Evolutionary conservation across 1,140 invertebrate genomes (phyloP).

Genomic region (Nasonia giraulti): DNA sequence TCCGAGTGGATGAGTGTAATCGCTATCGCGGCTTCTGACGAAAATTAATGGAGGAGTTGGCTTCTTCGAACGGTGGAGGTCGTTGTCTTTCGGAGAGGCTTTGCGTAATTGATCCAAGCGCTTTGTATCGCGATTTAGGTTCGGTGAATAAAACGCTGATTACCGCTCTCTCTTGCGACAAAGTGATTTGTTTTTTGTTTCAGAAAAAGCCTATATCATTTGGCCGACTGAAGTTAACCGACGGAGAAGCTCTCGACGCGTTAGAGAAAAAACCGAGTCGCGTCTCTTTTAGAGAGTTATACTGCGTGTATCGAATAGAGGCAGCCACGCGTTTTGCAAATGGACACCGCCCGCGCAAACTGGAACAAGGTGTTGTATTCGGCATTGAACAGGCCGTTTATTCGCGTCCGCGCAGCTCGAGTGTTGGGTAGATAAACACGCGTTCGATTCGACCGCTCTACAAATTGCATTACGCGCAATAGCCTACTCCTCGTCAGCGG

Average conservation of each 20-base stretch:
- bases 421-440: not conserved
- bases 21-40: not conserved
- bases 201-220: not conserved
- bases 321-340: too few relatives aligned
- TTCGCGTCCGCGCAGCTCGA: not conserved
- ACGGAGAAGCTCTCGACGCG: not conserved
- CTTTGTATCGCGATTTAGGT: too few relatives aligned
- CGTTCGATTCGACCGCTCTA: not conserved
- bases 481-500: not conserved
- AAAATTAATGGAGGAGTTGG: slow-evolving; percentile 32
- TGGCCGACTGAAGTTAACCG: not conserved
- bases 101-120: too few relatives aligned
- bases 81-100: too few relatives aligned
- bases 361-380: not conserved
- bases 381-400: not conserved
- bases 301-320: too few relatives aligned
- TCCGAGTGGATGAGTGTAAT: slow-evolving; percentile 1
- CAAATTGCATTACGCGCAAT: not conserved
- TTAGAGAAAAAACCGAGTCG: not conserved
- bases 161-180: too few relatives aligned
- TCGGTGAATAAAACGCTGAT: too few relatives aligned
- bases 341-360: not conserved
- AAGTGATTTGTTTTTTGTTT: too few relatives aligned
- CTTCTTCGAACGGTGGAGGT: not conserved
- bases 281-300: not conserved